Evolutionary conservation across 1,140 invertebrate genomes (phyloP), one percentile per base, ranked within the genome.

Genomic region (Zophobas morio): DNA sequence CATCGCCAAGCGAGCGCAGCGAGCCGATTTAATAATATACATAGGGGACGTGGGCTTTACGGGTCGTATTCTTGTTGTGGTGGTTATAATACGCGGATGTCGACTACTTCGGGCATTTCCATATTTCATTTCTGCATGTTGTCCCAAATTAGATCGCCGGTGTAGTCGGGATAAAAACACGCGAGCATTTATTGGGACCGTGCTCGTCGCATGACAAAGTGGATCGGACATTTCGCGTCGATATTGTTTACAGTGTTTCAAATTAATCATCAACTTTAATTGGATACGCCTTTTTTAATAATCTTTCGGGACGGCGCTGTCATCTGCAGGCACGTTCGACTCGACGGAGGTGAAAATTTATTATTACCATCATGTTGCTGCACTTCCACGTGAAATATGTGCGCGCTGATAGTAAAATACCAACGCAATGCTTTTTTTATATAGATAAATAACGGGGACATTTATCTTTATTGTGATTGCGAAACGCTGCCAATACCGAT

Each of bases 391-490:
- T 66, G 60, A 66, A 42, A 66, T 66, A 66, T 66, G n/a, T 37
- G 37, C 6, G 1, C 8, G n/a, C 60, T 42, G 60, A 66, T 66
- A 66, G 60, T 66, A 66, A 66, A 66, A 66, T 66, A 66, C 60
- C 39, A 66, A 66, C 60, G 60, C 60, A 5, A 66, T 66, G 60
- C 60, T 42, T 66, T 66, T 63, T 66, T 66, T 66, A 66, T 66
- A 46, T 66, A 66, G 60, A 66, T 66, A 66, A 66, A 66, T 66
- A 66, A 66, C 60, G 37, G n/a, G n/a, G 6, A 42, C 60, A 66
- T 66, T 66, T 66, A 66, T 66, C 60, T 66, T 66, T 66, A 66
- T 66, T 66, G 60, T 66, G 60, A 66, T 66, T 66, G 60, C 60
- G 37, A 66, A 42, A 42, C 60, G n/a, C 1, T 66, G 39, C 60